A percentile compares a stretch with the other conserved stretches of the same genome.
These are phyloP conservation scores for Portunus trituberculatus DNA, from an alignment of 1,140 invertebrate species.

Conservation along the genomic window DNA sequence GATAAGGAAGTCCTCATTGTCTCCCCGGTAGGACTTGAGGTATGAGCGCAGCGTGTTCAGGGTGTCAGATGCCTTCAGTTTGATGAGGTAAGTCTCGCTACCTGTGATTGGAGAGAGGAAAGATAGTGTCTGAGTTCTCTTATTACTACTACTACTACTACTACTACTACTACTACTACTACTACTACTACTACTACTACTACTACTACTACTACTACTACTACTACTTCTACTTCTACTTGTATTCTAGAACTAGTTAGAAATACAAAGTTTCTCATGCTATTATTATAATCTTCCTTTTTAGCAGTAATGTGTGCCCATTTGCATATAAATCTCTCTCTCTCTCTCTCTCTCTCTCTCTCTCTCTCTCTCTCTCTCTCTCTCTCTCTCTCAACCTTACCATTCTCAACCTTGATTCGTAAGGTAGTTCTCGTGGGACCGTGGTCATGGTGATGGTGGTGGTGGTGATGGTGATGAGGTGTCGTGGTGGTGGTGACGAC, in stretches of 20 bases:
- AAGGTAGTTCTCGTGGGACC: slow-evolving; percentile 63
- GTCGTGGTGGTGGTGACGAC: not conserved
- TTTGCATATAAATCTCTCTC: no score
- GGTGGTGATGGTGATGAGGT: not conserved
- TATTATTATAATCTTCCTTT: not conserved
- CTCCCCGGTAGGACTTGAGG: slow-evolving; percentile 74
- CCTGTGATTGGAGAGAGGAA: slow-evolving; percentile 39
- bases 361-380: no score
- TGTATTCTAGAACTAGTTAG: not conserved
- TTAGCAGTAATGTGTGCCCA: no score
- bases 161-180: not conserved
- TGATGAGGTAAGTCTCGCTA: slow-evolving; percentile 75
- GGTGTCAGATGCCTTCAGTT: slow-evolving; percentile 75
- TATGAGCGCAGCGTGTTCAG: slow-evolving; percentile 71
- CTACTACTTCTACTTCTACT: slow-evolving; percentile 34
- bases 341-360: not conserved
- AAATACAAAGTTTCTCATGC: not conserved
- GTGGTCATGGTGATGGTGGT: slow-evolving; percentile 47
- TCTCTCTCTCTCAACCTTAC: slow-evolving; percentile 26
- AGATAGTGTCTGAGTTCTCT: not conserved
- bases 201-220: not conserved
- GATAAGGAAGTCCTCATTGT: slow-evolving; percentile 74
- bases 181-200: not conserved
- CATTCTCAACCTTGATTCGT: slow-evolving; percentile 74
- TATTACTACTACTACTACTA: not conserved